phyloP scores from a whole-genome alignment of 1,140 invertebrate species.

The Drosophila arawakana region DNA sequence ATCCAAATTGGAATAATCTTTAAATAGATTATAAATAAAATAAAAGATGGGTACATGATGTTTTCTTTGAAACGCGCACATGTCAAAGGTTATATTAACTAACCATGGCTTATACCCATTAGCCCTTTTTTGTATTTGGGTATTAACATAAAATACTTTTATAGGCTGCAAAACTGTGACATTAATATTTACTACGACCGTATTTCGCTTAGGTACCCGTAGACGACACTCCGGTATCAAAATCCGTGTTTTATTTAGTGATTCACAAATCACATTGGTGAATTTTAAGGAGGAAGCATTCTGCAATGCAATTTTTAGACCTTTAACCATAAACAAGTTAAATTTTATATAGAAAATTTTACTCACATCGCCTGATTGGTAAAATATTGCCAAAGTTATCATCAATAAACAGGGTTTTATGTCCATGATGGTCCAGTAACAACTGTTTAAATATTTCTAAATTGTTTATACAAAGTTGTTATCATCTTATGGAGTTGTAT shows the following conservation, averaged over 20 bases:
- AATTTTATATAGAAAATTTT: neutral
- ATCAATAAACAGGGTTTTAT: neutral
- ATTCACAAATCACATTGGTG: neutral
- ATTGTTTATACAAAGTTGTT: neutral
- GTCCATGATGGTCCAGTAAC: neutral
- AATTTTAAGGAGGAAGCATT: neutral
- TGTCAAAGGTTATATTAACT: neutral
- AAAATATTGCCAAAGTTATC: neutral
- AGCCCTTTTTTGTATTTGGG: neutral
- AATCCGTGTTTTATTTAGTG: neutral
- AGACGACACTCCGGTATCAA: neutral
- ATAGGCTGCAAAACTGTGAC: neutral
- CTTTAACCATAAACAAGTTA: neutral
- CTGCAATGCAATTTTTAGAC: neutral
- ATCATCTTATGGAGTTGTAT: neutral
- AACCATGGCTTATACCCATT: conserved; percentile 2
- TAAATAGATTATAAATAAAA: neutral
- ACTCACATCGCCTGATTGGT: conserved; percentile 1
- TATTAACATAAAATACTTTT: neutral
- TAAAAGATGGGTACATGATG: neutral
- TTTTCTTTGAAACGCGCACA: neutral
- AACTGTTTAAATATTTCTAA: neutral
- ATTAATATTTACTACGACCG: neutral
- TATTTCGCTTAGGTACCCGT: conserved; percentile 1
- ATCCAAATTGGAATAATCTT: neutral